A percentile compares a stretch with the other conserved stretches of the same genome.
Evolutionary conservation across 2,113 vertebrate genomes (phyloP).

Genomic region (Pogona vitticeps): DNA sequence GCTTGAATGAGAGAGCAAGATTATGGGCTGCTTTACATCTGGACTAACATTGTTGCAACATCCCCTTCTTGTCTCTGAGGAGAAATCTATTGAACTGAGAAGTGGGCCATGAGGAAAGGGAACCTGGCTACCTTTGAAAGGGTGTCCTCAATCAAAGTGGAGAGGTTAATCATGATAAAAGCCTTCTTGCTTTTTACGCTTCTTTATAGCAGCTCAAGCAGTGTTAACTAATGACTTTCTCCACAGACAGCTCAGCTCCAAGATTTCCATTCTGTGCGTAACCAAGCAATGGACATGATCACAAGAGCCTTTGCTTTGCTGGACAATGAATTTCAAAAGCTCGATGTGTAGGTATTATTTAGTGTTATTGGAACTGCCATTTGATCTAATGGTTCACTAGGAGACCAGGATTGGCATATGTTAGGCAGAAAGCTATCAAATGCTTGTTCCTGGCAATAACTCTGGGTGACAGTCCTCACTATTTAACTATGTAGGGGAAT

Average conservation of each 20-base stretch:
- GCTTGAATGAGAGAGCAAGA: background rate
- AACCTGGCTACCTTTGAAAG: background rate
- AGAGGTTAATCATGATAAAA: slow-evolving; percentile 6
- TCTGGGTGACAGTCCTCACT: background rate
- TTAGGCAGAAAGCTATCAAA: background rate
- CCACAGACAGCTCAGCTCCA: slow-evolving; percentile 54
- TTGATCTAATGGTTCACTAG: background rate
- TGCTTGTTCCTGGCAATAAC: background rate
- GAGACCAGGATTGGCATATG: background rate
- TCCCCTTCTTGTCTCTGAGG: background rate
- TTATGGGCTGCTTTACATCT: background rate
- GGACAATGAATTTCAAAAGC: slow-evolving; percentile 77
- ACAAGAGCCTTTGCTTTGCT: slow-evolving; percentile 74
- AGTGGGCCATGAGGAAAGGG: background rate
- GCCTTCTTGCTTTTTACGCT: slow-evolving; percentile 9
- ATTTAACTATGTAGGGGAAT: background rate
- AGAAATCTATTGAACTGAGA: background rate
- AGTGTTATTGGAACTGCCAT: background rate
- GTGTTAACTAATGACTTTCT: slow-evolving; percentile 36
- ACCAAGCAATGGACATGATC: slow-evolving; percentile 76
- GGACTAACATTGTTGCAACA: background rate
- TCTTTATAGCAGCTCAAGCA: slow-evolving; percentile 4
- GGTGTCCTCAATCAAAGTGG: background rate
- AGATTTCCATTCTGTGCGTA: slow-evolving; percentile 69
- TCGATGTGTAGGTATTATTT: slow-evolving; percentile 70